phyloP scores from a whole-genome alignment of 1,140 invertebrate species.

The Lordiphosa clarofinis region DNA sequence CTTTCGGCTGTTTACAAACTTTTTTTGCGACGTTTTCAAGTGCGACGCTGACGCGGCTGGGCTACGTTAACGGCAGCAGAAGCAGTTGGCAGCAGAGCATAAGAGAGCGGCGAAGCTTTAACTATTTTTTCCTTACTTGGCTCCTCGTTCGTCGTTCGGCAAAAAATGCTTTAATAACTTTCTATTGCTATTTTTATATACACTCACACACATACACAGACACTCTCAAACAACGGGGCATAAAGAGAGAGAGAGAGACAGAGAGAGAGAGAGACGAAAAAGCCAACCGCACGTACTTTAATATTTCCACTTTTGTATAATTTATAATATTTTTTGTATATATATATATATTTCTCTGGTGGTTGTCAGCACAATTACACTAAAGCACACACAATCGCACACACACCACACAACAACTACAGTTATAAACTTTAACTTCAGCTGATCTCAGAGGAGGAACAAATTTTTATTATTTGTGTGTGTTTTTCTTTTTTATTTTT shows the following conservation, averaged over 20 bases:
- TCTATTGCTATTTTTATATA: slow-evolving; percentile 75
- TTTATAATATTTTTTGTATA: slow-evolving; percentile 55
- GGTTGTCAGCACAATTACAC: slow-evolving; percentile 36
- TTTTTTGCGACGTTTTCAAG: slow-evolving; percentile 71
- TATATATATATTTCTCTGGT: slow-evolving; percentile 30
- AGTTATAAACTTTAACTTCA: slow-evolving; percentile 13
- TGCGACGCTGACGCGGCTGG: slow-evolving; percentile 42
- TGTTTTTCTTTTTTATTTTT: slow-evolving; percentile 1
- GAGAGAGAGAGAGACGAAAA: slow-evolving; percentile 19
- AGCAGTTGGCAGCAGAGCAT: slow-evolving; percentile 24
- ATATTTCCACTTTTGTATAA: slow-evolving; percentile 39
- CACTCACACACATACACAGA: slow-evolving; percentile 35
- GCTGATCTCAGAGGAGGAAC: slow-evolving; percentile 12
- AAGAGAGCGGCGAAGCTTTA: slow-evolving; percentile 53
- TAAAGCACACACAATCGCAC: not conserved
- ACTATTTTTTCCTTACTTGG: slow-evolving; percentile 61
- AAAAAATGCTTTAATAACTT: slow-evolving; percentile 60
- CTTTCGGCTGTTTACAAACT: slow-evolving; percentile 74
- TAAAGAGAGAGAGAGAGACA: slow-evolving; percentile 21
- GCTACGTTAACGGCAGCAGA: slow-evolving; percentile 2
- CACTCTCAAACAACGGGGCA: too few species aligned
- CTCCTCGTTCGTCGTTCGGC: slow-evolving; percentile 39
- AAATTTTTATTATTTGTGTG: not conserved
- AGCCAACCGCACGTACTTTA: slow-evolving; percentile 42
- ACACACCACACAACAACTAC: slow-evolving; percentile 9